phyloP scores from a whole-genome alignment of 1,140 invertebrate genomes.

The Drosophila bocki region DNA sequence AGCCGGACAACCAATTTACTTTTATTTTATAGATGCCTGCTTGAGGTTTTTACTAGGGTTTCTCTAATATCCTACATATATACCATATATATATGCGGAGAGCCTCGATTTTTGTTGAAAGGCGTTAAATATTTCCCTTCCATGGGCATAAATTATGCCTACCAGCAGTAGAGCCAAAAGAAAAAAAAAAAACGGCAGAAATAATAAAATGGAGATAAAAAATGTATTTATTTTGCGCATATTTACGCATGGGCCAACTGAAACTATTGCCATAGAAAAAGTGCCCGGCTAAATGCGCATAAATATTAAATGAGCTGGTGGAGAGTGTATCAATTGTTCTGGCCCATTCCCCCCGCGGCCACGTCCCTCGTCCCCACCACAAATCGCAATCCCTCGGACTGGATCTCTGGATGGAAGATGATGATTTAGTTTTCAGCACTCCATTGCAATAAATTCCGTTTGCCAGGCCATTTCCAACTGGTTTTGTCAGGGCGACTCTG shows the following conservation, averaged over 20 bases:
- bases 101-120: constrained; percentile 23
- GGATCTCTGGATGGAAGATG: constrained; percentile 45
- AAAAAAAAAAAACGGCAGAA: constrained; percentile 24
- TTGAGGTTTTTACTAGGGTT: constrained; percentile 47
- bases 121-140: constrained; percentile 63
- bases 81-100: background rate
- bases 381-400: constrained; percentile 25
- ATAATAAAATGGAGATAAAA: constrained; percentile 51
- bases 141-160: constrained; percentile 62
- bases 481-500: constrained; percentile 60
- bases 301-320: constrained; percentile 68
- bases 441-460: constrained; percentile 70
- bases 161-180: constrained; percentile 35
- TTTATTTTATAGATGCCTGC: constrained; percentile 59
- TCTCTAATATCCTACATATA: constrained; percentile 14
- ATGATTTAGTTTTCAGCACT: constrained; percentile 71
- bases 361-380: background rate
- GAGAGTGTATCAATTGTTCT: constrained; percentile 63
- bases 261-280: constrained; percentile 52
- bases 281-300: constrained; percentile 61
- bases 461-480: constrained; percentile 67
- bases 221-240: constrained; percentile 68
- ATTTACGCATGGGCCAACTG: constrained; percentile 57
- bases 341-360: background rate
- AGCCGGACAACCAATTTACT: constrained; percentile 65